Conservation (phyloP, 1,140 invertebrate species). For the Temnothorax nylanderi region DNA sequence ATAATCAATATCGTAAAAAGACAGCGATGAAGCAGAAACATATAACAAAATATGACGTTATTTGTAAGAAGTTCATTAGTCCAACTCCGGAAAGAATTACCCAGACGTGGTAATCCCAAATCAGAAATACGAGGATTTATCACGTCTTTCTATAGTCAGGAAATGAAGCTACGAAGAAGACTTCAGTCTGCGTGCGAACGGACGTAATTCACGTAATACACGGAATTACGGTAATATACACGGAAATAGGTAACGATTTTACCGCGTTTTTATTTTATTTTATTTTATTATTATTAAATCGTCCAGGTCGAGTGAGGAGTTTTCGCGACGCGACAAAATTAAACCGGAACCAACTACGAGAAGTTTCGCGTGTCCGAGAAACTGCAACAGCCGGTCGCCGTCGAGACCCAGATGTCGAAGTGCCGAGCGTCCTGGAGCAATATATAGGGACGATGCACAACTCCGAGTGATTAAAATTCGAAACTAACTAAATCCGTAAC, state of each 20-base stretch:
- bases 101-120: not conserved
- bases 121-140: not conserved
- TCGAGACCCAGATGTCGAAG: conserved; percentile 6
- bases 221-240: not conserved
- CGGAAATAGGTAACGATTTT: not conserved
- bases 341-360: not conserved
- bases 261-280: not conserved
- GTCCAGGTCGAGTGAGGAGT: not conserved
- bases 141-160: too few relatives aligned
- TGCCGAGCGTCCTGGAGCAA: not conserved
- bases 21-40: not conserved
- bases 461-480: conserved; percentile 49
- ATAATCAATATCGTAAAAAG: not conserved
- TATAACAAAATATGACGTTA: not conserved
- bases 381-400: not conserved
- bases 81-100: not conserved
- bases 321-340: not conserved
- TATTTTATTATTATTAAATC: not conserved
- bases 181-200: not conserved
- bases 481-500: conserved; percentile 41
- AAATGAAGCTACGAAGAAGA: not conserved
- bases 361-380: not conserved
- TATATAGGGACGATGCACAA: conserved; percentile 44
- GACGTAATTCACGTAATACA: not conserved
- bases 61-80: not conserved